Evolutionary conservation across 2,113 vertebrate species (phyloP), one percentile per base, ranked within the genome.

Genomic region (Anas platyrhynchos): DNA sequence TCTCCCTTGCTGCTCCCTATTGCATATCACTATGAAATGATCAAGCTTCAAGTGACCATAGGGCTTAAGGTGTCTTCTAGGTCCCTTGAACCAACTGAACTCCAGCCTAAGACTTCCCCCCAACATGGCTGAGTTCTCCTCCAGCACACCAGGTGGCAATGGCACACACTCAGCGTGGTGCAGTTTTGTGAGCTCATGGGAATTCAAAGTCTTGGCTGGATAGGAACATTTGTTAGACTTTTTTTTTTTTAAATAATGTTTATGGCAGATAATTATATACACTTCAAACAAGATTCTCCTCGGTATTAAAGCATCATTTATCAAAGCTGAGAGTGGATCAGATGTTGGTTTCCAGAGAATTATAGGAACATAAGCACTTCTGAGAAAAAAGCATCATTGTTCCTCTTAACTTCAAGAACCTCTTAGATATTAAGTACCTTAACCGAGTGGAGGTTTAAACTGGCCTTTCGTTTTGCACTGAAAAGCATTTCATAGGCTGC

Each of bases 131-230:
- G 75, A 66, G 76, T 81, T 80, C n/a, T 27, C 27, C 3, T 9
- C n/a, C 32, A 83, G 63, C 25, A 59, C 63, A 80, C 25, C 36
- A 71, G 52, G 21, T 88, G 61, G 46, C 8, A 86, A 50, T 50
- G 36, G 13, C 25, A 69, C 18, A 29, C 2, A 0, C 1, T 0
- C 36, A 43, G 16, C 43, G 32, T 85, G 3, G 13, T 71, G 25
- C 0, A 0, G 63, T 73, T 73, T 27, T 50, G 7, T 52, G 36
- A 87, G 16, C 10, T 2, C 21, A 3, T 34, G 76, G 55, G 80
- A 86, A 71, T 83, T n/a, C 68, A 43, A 0, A 3, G 2, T 63
- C 32, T 43, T 66, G 25, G 31, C 34, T 83, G 85, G n/a, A 18
- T 17, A 54, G n/a, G n/a, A 63, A 71, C 1, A 3, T 43, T 36